These are phyloP conservation scores for Parus major DNA, from an alignment of 2,113 vertebrate genomes.

Conservation along the genomic window DNA sequence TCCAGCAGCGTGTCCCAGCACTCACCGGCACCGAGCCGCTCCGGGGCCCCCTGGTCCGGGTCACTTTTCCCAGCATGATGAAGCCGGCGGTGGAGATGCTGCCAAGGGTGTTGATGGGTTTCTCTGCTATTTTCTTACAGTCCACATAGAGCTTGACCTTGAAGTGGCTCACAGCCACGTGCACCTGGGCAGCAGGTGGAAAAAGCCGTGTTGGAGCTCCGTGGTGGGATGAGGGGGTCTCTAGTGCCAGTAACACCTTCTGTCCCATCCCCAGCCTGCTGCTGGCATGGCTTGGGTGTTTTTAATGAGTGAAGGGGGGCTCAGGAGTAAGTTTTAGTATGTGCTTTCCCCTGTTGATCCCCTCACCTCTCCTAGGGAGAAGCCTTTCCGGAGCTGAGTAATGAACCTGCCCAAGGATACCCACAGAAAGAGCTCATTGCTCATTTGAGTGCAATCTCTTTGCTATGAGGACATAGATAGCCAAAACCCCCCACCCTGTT, in stretches of 20 bases:
- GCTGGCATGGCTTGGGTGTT: neutral
- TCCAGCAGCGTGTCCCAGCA: rapidly evolving
- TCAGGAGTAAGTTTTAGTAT: neutral
- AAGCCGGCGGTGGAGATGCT: conserved; percentile 82
- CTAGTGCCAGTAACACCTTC: neutral
- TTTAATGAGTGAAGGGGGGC: neutral
- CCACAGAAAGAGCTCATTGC: rapidly evolving
- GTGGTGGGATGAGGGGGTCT: rapidly evolving
- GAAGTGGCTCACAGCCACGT: conserved; percentile 84
- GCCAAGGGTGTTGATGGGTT: conserved; percentile 73
- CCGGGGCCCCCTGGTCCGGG: conserved; percentile 81
- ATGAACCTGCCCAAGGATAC: neutral
- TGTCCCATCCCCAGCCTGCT: neutral
- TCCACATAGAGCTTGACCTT: conserved; percentile 87
- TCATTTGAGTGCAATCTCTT: neutral
- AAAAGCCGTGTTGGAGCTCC: neutral
- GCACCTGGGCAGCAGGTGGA: conserved; percentile 76
- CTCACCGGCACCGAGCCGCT: conserved; percentile 87
- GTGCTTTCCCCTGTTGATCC: neutral
- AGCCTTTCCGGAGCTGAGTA: neutral
- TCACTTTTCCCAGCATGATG: conserved; percentile 87
- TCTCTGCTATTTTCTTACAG: conserved; percentile 85
- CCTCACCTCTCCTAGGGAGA: neutral
- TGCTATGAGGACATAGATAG: neutral
- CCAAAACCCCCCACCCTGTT: neutral